Evolutionary conservation across 2,797 vertebrate species (phyloP).

Genomic region (Poecilia wingei): DNA sequence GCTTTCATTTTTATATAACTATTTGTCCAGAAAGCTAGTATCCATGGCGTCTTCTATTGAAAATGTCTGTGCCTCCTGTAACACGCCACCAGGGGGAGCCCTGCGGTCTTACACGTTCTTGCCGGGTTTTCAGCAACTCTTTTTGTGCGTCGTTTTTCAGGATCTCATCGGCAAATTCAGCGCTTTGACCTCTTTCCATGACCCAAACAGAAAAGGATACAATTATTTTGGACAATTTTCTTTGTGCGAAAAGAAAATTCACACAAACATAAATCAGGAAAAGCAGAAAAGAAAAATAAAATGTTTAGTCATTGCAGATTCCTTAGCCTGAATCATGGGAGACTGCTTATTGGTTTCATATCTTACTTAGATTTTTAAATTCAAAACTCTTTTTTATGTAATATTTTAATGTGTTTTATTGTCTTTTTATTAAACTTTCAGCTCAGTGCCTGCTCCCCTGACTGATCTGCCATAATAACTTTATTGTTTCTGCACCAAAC

Average conservation of each 20-base stretch:
- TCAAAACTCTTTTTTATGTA: too few species aligned
- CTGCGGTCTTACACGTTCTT: not conserved
- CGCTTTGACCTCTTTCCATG: not conserved
- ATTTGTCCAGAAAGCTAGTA: not conserved
- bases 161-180: not conserved
- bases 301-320: not conserved
- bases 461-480: not conserved
- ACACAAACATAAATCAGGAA: not conserved
- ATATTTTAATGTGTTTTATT: too few species aligned
- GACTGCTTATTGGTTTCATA: not conserved
- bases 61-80: not conserved
- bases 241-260: not conserved
- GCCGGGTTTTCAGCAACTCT: rapidly evolving
- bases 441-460: not conserved
- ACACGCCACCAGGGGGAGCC: not conserved
- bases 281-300: too few species aligned
- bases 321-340: not conserved
- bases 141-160: not conserved
- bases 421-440: too few species aligned
- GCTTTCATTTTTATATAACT: not conserved
- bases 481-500: not conserved
- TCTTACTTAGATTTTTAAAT: not conserved
- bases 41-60: not conserved
- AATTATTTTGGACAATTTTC: not conserved
- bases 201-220: not conserved